These are phyloP conservation scores for Andricus grossulariae DNA, from an alignment of 1,140 invertebrate genomes.

Conservation along the genomic window DNA sequence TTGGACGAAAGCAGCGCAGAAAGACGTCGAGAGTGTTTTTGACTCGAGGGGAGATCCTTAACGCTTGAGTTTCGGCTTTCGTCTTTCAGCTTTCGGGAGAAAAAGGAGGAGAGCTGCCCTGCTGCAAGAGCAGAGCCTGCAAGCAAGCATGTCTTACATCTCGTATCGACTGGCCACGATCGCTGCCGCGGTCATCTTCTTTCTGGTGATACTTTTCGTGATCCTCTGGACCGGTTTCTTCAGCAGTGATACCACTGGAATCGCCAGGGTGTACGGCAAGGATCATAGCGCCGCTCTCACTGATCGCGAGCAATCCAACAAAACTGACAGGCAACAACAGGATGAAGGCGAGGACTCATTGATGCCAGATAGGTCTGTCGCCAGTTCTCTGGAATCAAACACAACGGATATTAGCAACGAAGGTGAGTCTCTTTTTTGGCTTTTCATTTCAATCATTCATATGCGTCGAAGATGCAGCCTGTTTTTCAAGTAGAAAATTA, in stretches of 20 bases:
- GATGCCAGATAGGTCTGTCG: slow-evolving; percentile 13
- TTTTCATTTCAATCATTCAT: not conserved
- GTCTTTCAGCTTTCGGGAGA: not conserved
- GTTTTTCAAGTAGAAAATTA: not conserved
- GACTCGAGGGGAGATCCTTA: slow-evolving; percentile 37
- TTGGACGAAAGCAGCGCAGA: slow-evolving; percentile 42
- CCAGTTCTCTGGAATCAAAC: slow-evolving; percentile 13
- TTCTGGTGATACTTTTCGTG: slow-evolving; percentile 52
- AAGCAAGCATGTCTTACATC: slow-evolving; percentile 57
- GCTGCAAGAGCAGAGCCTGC: slow-evolving; percentile 29
- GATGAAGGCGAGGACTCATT: not conserved
- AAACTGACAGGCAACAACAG: slow-evolving; percentile 10
- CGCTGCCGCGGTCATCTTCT: slow-evolving; percentile 48
- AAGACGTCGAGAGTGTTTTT: slow-evolving; percentile 52
- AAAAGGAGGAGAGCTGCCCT: not conserved
- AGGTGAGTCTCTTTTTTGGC: slow-evolving; percentile 20
- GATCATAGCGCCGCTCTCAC: slow-evolving; percentile 7
- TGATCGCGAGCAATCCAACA: not conserved
- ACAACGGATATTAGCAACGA: slow-evolving; percentile 28
- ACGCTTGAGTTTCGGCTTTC: not conserved
- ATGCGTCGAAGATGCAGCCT: not conserved
- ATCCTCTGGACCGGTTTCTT: slow-evolving; percentile 53
- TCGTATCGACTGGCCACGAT: slow-evolving; percentile 49
- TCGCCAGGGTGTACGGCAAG: slow-evolving; percentile 7
- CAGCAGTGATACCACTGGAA: slow-evolving; percentile 14